Evolutionary conservation across 2,888 invertebrate genomes (phyloP).

Genomic region (Dicyrtoma fusca): DNA sequence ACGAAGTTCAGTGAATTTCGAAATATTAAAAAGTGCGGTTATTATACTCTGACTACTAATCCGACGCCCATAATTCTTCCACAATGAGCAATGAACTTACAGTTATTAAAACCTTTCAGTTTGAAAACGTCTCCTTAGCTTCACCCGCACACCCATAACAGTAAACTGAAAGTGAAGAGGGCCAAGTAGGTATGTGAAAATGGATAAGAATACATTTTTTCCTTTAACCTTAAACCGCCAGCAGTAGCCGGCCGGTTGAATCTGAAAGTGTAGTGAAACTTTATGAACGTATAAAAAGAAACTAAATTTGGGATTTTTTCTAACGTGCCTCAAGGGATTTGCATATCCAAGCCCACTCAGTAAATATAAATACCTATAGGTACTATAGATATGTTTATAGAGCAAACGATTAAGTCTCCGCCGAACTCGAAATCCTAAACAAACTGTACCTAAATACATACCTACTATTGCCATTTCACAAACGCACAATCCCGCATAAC

Average conservation of each 20-base stretch:
- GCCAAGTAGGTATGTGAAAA: background rate
- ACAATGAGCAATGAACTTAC: background rate
- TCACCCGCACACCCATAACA: background rate
- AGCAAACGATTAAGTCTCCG: background rate
- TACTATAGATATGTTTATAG: background rate
- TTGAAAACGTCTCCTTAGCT: slow-evolving; percentile 3
- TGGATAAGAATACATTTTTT: too few relatives aligned
- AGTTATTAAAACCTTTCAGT: background rate
- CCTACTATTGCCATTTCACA: slow-evolving; percentile 4
- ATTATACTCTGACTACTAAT: too few relatives aligned
- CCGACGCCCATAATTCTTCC: background rate
- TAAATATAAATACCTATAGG: background rate
- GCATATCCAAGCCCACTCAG: background rate
- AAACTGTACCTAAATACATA: background rate
- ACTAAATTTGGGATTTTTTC: slow-evolving; percentile 11
- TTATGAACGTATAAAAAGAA: slow-evolving; percentile 31
- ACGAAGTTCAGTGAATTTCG: background rate
- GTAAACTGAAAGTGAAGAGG: background rate
- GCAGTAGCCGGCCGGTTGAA: too few relatives aligned
- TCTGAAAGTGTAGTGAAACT: slow-evolving; percentile 23
- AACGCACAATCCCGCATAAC: background rate
- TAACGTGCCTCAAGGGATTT: slow-evolving; percentile 6
- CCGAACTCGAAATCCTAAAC: too few relatives aligned
- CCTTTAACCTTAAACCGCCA: too few relatives aligned
- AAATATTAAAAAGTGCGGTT: slow-evolving; percentile 3